Percentiles rank a stretch among this genome's conserved stretches.
Evolutionary conservation across 2,797 vertebrate species (phyloP).

Genomic region (Serranus cabrilla): DNA sequence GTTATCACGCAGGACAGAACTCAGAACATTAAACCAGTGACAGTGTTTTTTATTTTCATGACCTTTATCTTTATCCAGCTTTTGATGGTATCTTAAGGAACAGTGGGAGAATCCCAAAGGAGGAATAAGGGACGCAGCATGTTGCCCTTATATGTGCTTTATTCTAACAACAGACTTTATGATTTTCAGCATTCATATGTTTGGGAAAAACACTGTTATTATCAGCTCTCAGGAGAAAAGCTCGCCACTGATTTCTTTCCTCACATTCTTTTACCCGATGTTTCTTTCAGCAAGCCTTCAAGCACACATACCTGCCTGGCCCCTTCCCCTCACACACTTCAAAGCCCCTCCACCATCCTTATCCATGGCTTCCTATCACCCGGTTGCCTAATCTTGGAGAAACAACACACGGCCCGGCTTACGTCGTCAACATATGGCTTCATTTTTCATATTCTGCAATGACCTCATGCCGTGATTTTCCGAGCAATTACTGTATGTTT

Average conservation of each 20-base stretch:
- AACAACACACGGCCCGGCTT: constrained; percentile 20
- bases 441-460: constrained; percentile 56
- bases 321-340: constrained; percentile 54
- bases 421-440: constrained; percentile 53
- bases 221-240: constrained; percentile 12
- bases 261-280: constrained; percentile 56
- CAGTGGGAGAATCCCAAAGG: constrained; percentile 23
- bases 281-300: constrained; percentile 68
- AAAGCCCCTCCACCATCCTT: constrained; percentile 51
- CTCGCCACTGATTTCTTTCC: constrained; percentile 23
- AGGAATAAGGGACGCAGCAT: constrained; percentile 4
- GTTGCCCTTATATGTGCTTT: constrained; percentile 18
- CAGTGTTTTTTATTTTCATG: constrained; percentile 16
- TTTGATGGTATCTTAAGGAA: constrained; percentile 28
- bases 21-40: background rate
- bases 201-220: constrained; percentile 21
- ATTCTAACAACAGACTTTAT: background rate
- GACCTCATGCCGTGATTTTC: constrained; percentile 48
- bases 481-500: constrained; percentile 13
- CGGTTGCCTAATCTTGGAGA: constrained; percentile 47
- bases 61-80: background rate
- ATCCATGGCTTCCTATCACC: constrained; percentile 69
- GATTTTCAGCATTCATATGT: constrained; percentile 19
- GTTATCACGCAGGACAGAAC: constrained; percentile 19
- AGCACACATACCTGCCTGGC: constrained; percentile 58